Evolutionary conservation across 2,797 vertebrate genomes (phyloP).

Genomic region (Triplophysa bombifrons): DNA sequence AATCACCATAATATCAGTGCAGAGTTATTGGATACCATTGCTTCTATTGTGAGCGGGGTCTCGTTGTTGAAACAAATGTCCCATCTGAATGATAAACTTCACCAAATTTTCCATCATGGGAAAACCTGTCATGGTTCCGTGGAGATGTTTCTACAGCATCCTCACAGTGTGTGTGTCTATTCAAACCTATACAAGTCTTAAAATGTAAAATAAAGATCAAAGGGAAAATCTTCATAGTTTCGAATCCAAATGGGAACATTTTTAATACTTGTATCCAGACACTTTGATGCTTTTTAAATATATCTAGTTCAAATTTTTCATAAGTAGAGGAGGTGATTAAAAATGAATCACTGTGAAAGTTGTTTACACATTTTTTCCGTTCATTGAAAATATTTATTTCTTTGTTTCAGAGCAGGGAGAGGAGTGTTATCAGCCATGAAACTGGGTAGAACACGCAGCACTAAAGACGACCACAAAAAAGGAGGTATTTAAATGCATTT

Average conservation of each 20-base stretch:
- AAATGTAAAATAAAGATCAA: not conserved
- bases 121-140: conserved; percentile 10
- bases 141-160: not conserved
- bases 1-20: conserved; percentile 77
- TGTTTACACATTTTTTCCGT: not conserved
- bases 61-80: conserved; percentile 50
- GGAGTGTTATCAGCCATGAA: conserved; percentile 98
- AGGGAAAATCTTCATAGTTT: not conserved
- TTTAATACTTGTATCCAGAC: not conserved
- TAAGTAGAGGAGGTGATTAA: conserved; percentile 11
- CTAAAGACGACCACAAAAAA: conserved; percentile 86
- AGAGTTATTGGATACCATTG: conserved; percentile 74
- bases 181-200: too few relatives aligned
- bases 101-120: conserved; percentile 51
- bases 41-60: conserved; percentile 72
- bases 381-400: not conserved
- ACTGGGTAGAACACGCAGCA: conserved; percentile 86
- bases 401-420: conserved; percentile 83
- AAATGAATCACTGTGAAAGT: conserved; percentile 10
- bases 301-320: not conserved
- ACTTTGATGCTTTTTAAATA: not conserved
- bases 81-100: conserved; percentile 42
- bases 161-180: not conserved
- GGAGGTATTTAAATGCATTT: conserved; percentile 74
- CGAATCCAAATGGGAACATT: not conserved